phyloP scores from a whole-genome alignment of 2,888 invertebrate genomes.

The Endotricha flammealis region DNA sequence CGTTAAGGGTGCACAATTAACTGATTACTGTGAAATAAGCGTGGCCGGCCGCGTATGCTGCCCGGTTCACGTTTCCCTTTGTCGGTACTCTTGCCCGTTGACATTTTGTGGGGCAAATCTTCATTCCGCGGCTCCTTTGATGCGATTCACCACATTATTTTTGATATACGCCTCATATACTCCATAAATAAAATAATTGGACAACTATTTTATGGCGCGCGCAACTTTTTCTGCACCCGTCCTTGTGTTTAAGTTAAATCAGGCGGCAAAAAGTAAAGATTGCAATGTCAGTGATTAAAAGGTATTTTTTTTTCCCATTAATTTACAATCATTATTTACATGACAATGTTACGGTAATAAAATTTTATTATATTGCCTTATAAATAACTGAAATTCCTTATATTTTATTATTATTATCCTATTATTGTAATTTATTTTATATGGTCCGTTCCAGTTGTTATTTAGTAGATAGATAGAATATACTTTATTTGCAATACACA shows the following conservation, averaged over 20 bases:
- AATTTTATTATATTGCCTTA: too few relatives aligned
- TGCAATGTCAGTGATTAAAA: background rate
- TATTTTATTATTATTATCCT: too few relatives aligned
- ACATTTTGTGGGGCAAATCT: constrained; percentile 75
- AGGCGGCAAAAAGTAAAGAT: constrained; percentile 6
- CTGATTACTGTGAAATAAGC: constrained; percentile 60
- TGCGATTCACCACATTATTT: constrained; percentile 54
- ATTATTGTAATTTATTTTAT: too few relatives aligned
- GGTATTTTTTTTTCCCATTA: constrained; percentile 1
- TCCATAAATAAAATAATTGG: constrained; percentile 35
- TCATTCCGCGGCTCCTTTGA: constrained; percentile 73
- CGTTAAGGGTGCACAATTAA: constrained; percentile 60
- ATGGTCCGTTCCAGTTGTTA: too few relatives aligned
- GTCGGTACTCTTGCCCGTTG: constrained; percentile 60
- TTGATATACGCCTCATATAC: constrained; percentile 51
- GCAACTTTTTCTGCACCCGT: constrained; percentile 15
- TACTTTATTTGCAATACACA: too few relatives aligned
- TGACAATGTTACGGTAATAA: too few relatives aligned
- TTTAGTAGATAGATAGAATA: too few relatives aligned
- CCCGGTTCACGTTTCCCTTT: constrained; percentile 43
- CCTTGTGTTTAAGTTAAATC: constrained; percentile 7
- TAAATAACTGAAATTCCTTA: too few relatives aligned
- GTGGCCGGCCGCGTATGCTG: constrained; percentile 49
- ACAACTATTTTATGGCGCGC: constrained; percentile 8
- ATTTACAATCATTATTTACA: too few relatives aligned